Base-by-base conservation (phyloP, 2,888 invertebrate species). In the Xylophagus ater region DNA sequence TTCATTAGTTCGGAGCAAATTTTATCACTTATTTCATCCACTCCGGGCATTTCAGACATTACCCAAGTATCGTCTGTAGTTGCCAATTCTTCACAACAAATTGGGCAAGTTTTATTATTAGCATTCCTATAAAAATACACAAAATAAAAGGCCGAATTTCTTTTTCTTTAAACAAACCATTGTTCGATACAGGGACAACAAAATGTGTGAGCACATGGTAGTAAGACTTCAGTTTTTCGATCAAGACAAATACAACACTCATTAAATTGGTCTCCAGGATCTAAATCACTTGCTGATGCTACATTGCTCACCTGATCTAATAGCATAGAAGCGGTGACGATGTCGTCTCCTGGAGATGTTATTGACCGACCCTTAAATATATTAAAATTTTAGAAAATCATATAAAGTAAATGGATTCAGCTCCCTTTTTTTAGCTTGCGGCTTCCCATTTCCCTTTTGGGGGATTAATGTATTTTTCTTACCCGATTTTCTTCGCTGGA, bases 171-270 rank as follows among this genome's bases (percentile, higher is more conserved):
- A n/a, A n/a, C n/a, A n/a, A n/a, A 77, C 82, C 82, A 82, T 60
- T 77, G 74, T 53, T 80, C 76, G 48, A 81, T 79, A 56, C 82
- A 82, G 35, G 70, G 69, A 43, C 72, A 65, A 56, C 82, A 82
- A 59, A 77, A 82, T 50, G 72, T 72, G 56, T 82, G 82, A 2
- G 76, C 67, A 58, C 82, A 82, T 3, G 78, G 76, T 44, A 82
- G 60, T 45, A 76, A 72, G 19, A 79, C 70, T 55, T 80, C 78
- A 1, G 77, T 75, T 52, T 71, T 71, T 38, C 78, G 62, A 54
- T 82, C 81, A 60, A 81, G 70, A 57, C 82, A 82, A 51, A 82
- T 81, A 52, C 76, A 76, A 53, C 81, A 82, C 54, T 79, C 78
- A 34, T 67, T 66, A 19, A 62, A 53, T 40, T 62, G 61, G 25